phyloP scores from a whole-genome alignment of 2,113 vertebrate species.

The Terrapene triunguis region DNA sequence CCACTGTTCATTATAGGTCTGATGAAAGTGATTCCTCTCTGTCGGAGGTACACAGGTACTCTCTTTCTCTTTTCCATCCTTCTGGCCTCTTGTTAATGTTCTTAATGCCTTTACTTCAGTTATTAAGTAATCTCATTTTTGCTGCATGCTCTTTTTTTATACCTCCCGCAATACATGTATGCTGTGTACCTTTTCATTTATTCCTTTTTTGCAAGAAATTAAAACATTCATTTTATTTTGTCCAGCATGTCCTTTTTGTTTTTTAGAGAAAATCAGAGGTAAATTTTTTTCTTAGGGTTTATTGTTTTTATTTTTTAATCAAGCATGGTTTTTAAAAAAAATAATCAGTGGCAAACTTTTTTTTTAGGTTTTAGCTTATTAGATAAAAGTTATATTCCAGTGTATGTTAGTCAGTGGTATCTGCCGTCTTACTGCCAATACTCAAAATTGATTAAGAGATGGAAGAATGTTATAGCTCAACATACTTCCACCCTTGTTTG shows the following conservation, averaged over 20 bases:
- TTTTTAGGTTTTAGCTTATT: background rate
- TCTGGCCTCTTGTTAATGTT: constrained; percentile 66
- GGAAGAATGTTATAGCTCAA: background rate
- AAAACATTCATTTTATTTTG: constrained; percentile 4
- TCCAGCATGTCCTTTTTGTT: constrained; percentile 29
- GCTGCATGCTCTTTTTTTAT: constrained; percentile 74
- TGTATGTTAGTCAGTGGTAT: background rate
- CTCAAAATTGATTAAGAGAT: background rate
- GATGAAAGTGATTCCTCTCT: constrained; percentile 90
- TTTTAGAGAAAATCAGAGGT: background rate
- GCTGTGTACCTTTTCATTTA: constrained; percentile 48
- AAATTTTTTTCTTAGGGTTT: background rate
- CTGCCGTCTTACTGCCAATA: background rate
- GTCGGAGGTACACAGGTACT: constrained; percentile 89
- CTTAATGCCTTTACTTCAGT: constrained; percentile 41
- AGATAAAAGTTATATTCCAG: background rate
- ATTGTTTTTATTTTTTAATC: background rate
- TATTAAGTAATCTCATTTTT: constrained; percentile 67
- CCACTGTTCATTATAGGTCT: constrained; percentile 86
- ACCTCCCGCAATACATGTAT: constrained; percentile 6
- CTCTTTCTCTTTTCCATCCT: constrained; percentile 74
- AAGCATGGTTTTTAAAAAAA: constrained; percentile 14
- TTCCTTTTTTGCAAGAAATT: background rate
- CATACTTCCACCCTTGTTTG: rapidly evolving
- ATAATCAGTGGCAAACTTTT: background rate